Evolutionary conservation across 2,888 invertebrate genomes (phyloP).

Genomic region (Salticus scenicus): DNA sequence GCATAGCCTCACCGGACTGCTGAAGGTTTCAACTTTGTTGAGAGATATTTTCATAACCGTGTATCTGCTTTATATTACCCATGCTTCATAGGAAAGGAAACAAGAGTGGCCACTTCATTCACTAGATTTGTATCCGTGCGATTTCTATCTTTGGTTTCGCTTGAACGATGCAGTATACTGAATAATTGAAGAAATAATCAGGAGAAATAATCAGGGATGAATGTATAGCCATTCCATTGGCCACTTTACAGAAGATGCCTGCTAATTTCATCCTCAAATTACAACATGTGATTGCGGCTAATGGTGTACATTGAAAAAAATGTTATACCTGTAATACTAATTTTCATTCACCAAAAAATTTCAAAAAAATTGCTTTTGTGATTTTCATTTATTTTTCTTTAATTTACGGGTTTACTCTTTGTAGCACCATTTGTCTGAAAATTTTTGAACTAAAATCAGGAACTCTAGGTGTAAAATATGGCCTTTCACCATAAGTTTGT

Average conservation of each 20-base stretch:
- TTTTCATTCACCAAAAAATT: conserved; percentile 7
- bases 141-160: too few species aligned
- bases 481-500: too few species aligned
- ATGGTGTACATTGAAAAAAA: not conserved
- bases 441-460: not conserved
- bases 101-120: too few species aligned
- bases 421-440: not conserved
- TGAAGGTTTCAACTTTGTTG: too few species aligned
- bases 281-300: not conserved
- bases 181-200: not conserved
- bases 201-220: conserved; percentile 7
- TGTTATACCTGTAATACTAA: not conserved
- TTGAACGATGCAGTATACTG: too few species aligned
- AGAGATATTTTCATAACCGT: too few species aligned
- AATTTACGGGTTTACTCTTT: not conserved
- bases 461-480: not conserved
- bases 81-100: too few species aligned
- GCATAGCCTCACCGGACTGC: too few species aligned
- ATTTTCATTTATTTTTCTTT: not conserved
- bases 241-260: not conserved
- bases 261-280: not conserved
- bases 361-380: not conserved
- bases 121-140: too few species aligned
- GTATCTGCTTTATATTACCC: too few species aligned
- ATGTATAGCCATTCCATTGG: not conserved